These are phyloP conservation scores for Hermodice carunculata DNA, from an alignment of 2,888 invertebrate genomes.

Conservation along the genomic window DNA sequence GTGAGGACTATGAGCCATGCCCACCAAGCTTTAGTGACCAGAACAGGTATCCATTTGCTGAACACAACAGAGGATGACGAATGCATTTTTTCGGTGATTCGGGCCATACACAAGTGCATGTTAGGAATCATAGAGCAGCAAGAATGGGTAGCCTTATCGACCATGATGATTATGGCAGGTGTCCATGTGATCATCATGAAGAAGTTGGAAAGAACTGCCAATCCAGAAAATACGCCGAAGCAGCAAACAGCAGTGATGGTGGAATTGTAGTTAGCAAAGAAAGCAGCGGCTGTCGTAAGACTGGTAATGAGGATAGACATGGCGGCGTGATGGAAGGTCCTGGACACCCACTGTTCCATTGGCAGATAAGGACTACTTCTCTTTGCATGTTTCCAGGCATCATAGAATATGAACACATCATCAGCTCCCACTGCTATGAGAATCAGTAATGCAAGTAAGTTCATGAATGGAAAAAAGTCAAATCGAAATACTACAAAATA, in stretches of 20 bases:
- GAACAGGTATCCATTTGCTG: no score
- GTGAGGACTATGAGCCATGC: no score
- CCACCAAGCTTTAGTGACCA: no score
- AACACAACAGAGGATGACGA: no score
- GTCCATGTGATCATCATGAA: conserved; percentile 91
- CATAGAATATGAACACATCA: conserved; percentile 37
- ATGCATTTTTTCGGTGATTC: no score
- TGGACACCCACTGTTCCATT: conserved; percentile 7
- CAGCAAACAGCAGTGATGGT: conserved; percentile 92
- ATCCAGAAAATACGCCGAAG: conserved; percentile 84
- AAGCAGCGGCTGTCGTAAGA: conserved; percentile 93
- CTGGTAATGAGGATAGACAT: conserved; percentile 95
- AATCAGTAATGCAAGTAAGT: conserved; percentile 27
- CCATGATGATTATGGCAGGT: conserved; percentile 88
- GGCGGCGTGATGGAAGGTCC: conserved; percentile 86
- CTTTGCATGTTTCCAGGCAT: conserved; percentile 27
- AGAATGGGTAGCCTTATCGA: no score
- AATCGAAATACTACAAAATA: conserved; percentile 84
- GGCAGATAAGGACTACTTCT: not conserved
- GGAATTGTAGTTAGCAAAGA: conserved; percentile 91
- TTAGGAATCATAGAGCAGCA: no score
- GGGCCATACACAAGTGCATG: no score
- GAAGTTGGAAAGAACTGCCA: conserved; percentile 91
- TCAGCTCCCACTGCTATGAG: conserved; percentile 39
- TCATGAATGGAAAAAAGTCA: conserved; percentile 35